Evolutionary conservation across 2,888 invertebrate species (phyloP).

Genomic region (Junonia oenone): DNA sequence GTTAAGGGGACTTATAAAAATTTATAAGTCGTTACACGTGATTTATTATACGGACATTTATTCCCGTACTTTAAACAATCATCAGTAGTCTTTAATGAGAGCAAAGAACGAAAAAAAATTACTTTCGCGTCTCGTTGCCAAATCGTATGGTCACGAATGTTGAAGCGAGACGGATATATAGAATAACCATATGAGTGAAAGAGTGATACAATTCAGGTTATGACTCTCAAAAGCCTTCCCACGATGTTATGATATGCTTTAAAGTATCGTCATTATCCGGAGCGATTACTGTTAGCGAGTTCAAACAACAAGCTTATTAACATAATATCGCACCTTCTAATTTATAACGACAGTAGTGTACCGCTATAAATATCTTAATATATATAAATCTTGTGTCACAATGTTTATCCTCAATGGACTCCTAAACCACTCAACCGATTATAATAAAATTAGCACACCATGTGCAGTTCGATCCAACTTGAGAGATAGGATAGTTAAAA

Average conservation of each 20-base stretch:
- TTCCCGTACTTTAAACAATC: slow-evolving; percentile 15
- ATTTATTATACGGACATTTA: not conserved
- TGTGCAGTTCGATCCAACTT: too few relatives aligned
- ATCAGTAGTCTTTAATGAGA: slow-evolving; percentile 20
- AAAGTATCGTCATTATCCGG: slow-evolving; percentile 18
- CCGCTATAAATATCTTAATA: not conserved
- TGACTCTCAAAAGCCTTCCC: slow-evolving; percentile 25
- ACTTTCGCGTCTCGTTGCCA: slow-evolving; percentile 41
- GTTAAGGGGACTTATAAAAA: not conserved
- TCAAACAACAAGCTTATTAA: slow-evolving; percentile 14
- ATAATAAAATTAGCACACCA: too few relatives aligned
- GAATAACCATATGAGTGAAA: not conserved
- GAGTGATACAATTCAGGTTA: slow-evolving; percentile 21
- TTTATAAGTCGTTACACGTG: not conserved
- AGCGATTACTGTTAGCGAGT: slow-evolving; percentile 13
- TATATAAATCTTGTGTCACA: not conserved
- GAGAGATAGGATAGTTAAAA: too few relatives aligned
- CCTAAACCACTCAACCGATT: too few relatives aligned
- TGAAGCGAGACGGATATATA: slow-evolving; percentile 39
- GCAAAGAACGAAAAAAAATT: slow-evolving; percentile 24
- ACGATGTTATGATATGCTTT: slow-evolving; percentile 32
- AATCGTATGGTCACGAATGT: slow-evolving; percentile 64
- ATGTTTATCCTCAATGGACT: too few relatives aligned
- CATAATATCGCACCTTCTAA: slow-evolving; percentile 5
- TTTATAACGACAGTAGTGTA: not conserved